Evolutionary conservation across 2,113 vertebrate genomes (phyloP).

Genomic region (Ivindomyrus marchei): DNA sequence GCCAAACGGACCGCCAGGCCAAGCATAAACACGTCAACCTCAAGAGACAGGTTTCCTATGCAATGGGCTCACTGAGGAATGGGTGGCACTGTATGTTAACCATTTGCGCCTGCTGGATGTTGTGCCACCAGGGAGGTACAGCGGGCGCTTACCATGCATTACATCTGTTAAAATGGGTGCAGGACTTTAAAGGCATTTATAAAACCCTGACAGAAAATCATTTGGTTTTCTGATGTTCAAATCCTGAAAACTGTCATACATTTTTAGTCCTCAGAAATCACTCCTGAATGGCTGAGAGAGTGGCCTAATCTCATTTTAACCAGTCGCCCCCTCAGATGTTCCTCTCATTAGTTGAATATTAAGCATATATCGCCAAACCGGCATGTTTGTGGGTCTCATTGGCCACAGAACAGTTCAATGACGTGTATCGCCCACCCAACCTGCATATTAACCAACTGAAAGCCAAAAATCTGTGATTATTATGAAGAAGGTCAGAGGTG

Average conservation of each 20-base stretch:
- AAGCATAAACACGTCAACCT: background rate
- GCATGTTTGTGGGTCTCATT: background rate
- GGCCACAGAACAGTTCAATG: background rate
- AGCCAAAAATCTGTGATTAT: background rate
- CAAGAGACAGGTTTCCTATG: background rate
- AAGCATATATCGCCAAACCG: background rate
- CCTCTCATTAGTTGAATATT: background rate
- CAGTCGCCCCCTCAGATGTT: background rate
- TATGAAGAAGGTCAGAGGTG: background rate
- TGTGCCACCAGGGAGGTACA: background rate
- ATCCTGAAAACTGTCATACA: background rate
- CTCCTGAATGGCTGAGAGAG: background rate
- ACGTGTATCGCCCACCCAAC: background rate
- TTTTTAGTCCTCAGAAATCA: background rate
- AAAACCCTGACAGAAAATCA: background rate
- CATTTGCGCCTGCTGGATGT: background rate
- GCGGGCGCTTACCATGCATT: background rate
- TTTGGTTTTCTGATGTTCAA: background rate
- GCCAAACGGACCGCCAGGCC: background rate
- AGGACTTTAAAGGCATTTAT: background rate
- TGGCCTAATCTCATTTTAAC: background rate
- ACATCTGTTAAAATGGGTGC: background rate
- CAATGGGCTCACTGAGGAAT: background rate
- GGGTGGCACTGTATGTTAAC: background rate
- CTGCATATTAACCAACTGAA: background rate